A percentile compares a stretch with the other conserved stretches of the same genome.
Conservation (phyloP, 2,113 vertebrate species). For the Acrocephalus kingi region DNA sequence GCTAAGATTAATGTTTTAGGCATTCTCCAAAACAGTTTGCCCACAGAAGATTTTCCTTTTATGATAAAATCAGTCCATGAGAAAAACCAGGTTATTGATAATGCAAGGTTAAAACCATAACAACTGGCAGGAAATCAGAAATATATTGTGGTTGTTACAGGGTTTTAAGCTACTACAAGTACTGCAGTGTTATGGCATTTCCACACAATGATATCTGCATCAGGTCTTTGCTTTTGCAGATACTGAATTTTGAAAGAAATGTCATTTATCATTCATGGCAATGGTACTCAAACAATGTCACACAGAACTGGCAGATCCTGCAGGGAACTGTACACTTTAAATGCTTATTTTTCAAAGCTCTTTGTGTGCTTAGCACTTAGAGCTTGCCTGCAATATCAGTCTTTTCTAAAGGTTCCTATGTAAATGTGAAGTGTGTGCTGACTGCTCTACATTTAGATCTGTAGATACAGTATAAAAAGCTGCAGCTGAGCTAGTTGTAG, state of each 20-base stretch:
- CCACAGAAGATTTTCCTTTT: background rate
- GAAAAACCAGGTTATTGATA: background rate
- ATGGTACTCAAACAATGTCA: background rate
- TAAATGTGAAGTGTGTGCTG: background rate
- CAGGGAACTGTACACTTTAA: background rate
- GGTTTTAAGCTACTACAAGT: background rate
- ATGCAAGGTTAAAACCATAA: background rate
- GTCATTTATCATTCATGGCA: background rate
- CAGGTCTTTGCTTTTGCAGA: background rate
- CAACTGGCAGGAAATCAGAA: background rate
- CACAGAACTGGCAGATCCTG: background rate
- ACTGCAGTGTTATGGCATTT: background rate
- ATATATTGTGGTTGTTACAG: background rate
- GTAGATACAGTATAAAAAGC: background rate
- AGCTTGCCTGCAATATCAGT: background rate
- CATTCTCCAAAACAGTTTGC: background rate
- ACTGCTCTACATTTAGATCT: background rate
- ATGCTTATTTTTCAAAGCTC: background rate
- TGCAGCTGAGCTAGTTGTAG: background rate
- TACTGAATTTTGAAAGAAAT: background rate
- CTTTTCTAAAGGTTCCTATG: background rate
- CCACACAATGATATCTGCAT: background rate
- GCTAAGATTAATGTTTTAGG: background rate
- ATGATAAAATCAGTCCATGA: background rate
- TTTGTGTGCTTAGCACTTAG: background rate